Evolutionary conservation across 2,888 invertebrate genomes (phyloP).

Genomic region (Ischnura elegans): DNA sequence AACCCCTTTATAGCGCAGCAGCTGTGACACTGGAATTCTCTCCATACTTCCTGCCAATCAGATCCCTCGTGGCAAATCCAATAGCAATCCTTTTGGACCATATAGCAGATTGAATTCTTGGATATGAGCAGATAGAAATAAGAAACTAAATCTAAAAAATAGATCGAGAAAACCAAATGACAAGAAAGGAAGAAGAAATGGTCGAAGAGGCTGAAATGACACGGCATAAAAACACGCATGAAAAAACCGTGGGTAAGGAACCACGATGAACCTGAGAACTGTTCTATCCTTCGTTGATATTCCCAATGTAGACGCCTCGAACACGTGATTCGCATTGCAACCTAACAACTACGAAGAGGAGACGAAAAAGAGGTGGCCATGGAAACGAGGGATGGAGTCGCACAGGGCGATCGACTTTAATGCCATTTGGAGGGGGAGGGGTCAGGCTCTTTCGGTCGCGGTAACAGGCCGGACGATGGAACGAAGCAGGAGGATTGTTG

Average conservation of each 20-base stretch:
- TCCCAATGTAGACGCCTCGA: background rate
- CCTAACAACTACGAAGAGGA: background rate
- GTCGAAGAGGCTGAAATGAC: too few relatives aligned
- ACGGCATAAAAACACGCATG: too few relatives aligned
- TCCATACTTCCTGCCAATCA: too few relatives aligned
- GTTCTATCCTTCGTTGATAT: background rate
- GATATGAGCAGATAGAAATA: too few relatives aligned
- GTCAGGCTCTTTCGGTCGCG: background rate
- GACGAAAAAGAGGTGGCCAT: constrained; percentile 36
- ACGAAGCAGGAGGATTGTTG: background rate
- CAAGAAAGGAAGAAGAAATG: too few relatives aligned
- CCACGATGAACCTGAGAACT: background rate
- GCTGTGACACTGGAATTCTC: too few relatives aligned
- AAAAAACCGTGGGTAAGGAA: background rate
- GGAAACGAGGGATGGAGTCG: background rate
- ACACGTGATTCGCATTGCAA: background rate
- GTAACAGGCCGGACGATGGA: constrained; percentile 10
- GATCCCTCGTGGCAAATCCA: too few relatives aligned
- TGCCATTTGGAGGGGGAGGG: background rate
- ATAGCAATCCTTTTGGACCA: too few relatives aligned
- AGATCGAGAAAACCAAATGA: too few relatives aligned
- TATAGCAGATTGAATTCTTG: too few relatives aligned
- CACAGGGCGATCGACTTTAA: background rate
- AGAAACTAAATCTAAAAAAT: background rate
- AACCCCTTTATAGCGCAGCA: too few relatives aligned